Base-by-base conservation (phyloP, 2,797 vertebrate genomes). In the Pterois miles region DNA sequence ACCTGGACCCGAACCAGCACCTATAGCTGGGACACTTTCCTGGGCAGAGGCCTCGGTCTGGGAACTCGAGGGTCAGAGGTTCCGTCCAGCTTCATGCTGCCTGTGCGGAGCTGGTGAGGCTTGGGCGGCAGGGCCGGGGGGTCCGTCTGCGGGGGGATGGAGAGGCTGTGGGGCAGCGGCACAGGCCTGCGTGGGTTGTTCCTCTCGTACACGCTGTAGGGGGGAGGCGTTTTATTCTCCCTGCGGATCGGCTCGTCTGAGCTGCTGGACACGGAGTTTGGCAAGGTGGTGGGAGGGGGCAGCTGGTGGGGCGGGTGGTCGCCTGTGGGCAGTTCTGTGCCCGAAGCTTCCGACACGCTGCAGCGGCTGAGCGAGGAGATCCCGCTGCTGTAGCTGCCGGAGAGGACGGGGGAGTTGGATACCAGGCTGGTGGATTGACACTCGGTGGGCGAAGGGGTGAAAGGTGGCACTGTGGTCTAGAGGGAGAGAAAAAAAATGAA, bases 1-100 rank as follows among this genome's bases (percentile, higher is more conserved):
- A 85, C 65, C 20, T 70, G 59, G 57, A 82, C 71, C 69, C 11
- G 22, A 71, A 64, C 77, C 84, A 96, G 91, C 94, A 78, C 86
- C 96, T 96, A 99, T 89, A 99, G 94, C 95, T 99, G 98, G 33
- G 98, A 99, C 78, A 99, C 98, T 92, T 99, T 99, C 84, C 98
- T 95, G 65, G 98, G 98, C 88, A 99, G 96, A 40, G 97, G 97
- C 85, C 98, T 92, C 3, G 98, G 98, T 82, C 97, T 94, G 58
- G 96, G 96, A 60, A 96, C 93, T 5, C 96, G 94, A 77, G 92
- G 93, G 68, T 96, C 97, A 0, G 92, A 74, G 25, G 82, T 86
- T 34, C 94, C 95, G 8, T 98, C 97, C 93, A 97, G 95, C 81
- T 96, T 96, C 94, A 93, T 93, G 46, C 96, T 92, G 78, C 94